Base-by-base conservation (phyloP, 2,888 invertebrate species). In the Tiliacea citrago region DNA sequence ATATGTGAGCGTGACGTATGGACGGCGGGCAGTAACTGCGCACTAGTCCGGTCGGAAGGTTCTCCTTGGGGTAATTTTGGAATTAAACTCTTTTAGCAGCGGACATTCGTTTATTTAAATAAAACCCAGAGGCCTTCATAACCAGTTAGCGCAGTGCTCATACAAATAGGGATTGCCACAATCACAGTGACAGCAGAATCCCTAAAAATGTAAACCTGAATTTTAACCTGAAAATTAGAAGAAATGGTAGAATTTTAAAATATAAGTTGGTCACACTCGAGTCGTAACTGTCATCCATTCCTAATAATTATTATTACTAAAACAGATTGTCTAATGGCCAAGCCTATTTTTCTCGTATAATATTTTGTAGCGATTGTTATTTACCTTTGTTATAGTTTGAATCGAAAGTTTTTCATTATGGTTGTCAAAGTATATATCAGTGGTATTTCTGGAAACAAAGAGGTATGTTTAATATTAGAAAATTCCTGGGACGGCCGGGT, bases 381-480 rank as follows among this genome's bases (percentile, higher is more conserved):
- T 93, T 91, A 88, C 85, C 86, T 88, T 88, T 92, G 88, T 91
- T 90, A 86, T 91, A 90, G 88, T 89, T 89, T 83, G 83, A 86
- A 91, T 88, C 89, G 81, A 83, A 85, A 91, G 81, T 86, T 87
- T 90, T 88, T 88, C 92, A 93, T 80, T 94, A 99, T 99, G 99
- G 98, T 98, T 95, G 98, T 99, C 91, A 99, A 98, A 97, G 97
- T 99, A 87, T 99, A 98, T 96, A 97, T 99, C 93, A 98, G 98
- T 95, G 98, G 98, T 92, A 98, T 98, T 97, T 99, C 98, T 92
- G 99, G 98, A 91, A 99, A 98, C 95, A 98, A 99, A 97, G 99
- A 99, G 98, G 99, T 98, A 97, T 97, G 97, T 96, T 89, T 92
- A 93, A 92, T 92, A 93, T 93, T 93, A 93, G 91, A 92, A 93